Evolutionary conservation across 2,888 invertebrate species (phyloP).

Genomic region (Carterocephalus palaemon): DNA sequence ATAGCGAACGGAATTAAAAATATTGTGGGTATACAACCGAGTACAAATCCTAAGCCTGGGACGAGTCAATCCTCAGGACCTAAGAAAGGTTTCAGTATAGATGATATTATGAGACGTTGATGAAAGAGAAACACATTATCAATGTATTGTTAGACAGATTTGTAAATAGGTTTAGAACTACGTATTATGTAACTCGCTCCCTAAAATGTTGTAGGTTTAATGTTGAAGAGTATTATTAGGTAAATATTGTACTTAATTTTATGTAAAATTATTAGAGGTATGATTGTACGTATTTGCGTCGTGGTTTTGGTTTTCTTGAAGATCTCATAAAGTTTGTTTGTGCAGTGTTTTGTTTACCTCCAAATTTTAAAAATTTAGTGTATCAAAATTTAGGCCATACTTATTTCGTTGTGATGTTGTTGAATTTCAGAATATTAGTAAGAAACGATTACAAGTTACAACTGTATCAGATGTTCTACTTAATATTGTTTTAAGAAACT

Average conservation of each 20-base stretch:
- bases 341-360: slow-evolving; percentile 78
- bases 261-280: slow-evolving; percentile 58
- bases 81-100: slow-evolving; percentile 93
- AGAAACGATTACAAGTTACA: slow-evolving; percentile 19
- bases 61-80: slow-evolving; percentile 81
- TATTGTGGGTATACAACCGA: slow-evolving; percentile 73
- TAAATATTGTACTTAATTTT: slow-evolving; percentile 42
- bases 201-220: slow-evolving; percentile 18
- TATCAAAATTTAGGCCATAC: slow-evolving; percentile 50
- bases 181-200: background rate
- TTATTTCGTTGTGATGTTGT: slow-evolving; percentile 47
- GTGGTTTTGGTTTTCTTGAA: slow-evolving; percentile 78
- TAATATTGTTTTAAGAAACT: slow-evolving; percentile 34
- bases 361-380: slow-evolving; percentile 70
- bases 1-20: slow-evolving; percentile 74
- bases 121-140: slow-evolving; percentile 27
- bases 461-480: slow-evolving; percentile 33
- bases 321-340: slow-evolving; percentile 79
- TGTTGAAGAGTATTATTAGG: slow-evolving; percentile 70
- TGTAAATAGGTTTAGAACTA: slow-evolving; percentile 32
- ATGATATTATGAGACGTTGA: slow-evolving; percentile 93
- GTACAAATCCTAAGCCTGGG: slow-evolving; percentile 69
- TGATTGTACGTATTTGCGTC: slow-evolving; percentile 65
- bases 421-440: slow-evolving; percentile 40
- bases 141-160: slow-evolving; percentile 32